phyloP scores from a whole-genome alignment of 1,140 invertebrate species.

The Campoletis sonorensis region DNA sequence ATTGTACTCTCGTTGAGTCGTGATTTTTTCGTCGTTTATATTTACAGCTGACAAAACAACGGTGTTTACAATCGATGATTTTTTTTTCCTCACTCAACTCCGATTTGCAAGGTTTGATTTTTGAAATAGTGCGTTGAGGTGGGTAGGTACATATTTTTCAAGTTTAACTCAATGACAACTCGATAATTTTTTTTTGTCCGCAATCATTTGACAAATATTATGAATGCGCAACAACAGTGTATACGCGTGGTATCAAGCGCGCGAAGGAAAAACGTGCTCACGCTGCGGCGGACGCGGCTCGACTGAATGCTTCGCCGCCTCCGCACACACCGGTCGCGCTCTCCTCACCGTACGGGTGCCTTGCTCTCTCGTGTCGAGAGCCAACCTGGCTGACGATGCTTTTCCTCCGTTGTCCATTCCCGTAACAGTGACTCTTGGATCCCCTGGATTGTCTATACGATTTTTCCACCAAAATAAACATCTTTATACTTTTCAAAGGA shows the following conservation, averaged over 20 bases:
- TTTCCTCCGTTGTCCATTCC: constrained; percentile 55
- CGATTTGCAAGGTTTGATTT: too few species aligned
- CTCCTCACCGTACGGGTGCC: neutral
- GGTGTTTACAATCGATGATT: too few species aligned
- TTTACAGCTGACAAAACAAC: too few species aligned
- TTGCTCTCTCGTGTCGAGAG: neutral
- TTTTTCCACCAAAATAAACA: neutral
- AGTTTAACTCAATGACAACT: too few species aligned
- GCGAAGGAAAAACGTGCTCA: constrained; percentile 50
- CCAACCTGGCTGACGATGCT: constrained; percentile 35
- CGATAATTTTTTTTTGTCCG: neutral
- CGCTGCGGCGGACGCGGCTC: constrained; percentile 68
- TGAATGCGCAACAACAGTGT: too few species aligned
- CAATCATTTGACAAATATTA: too few species aligned
- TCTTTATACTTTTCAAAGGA: too few species aligned
- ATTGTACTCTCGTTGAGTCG: too few species aligned
- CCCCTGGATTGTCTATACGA: constrained; percentile 39
- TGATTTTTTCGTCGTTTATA: too few species aligned
- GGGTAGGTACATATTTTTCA: too few species aligned
- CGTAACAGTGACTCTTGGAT: constrained; percentile 55
- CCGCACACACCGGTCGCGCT: constrained; percentile 55
- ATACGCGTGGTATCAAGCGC: neutral
- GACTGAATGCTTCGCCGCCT: constrained; percentile 64
- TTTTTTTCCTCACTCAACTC: too few species aligned
- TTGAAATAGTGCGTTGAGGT: too few species aligned